Conservation (phyloP, 1,140 invertebrate species). For the Philopotamus ludificatus region DNA sequence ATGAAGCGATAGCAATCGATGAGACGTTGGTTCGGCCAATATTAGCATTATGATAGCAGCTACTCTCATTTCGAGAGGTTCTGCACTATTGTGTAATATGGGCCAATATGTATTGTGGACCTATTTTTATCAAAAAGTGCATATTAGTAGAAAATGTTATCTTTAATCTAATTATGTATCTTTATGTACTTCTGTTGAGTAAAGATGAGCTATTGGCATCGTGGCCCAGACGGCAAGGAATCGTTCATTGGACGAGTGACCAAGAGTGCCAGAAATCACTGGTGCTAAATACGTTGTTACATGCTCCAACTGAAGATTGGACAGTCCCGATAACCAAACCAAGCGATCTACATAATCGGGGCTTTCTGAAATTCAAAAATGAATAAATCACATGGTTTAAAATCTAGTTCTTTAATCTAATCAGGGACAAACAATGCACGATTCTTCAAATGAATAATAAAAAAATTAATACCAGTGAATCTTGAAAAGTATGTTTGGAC, state of each 20-base stretch:
- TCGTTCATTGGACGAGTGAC: conserved; percentile 56
- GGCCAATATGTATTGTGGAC: conserved; percentile 66
- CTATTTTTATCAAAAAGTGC: conserved; percentile 46
- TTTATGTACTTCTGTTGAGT: conserved; percentile 56
- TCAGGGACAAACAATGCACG: too few species aligned
- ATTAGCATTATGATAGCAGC: conserved; percentile 64
- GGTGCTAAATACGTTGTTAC: conserved; percentile 63
- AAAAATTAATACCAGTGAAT: conserved; percentile 53
- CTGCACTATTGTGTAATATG: conserved; percentile 65
- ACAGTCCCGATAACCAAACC: conserved; percentile 68
- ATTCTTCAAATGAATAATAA: not conserved
- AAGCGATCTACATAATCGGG: conserved; percentile 65
- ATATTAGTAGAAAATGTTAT: conserved; percentile 10
- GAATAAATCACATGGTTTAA: not conserved
- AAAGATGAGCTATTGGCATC: conserved; percentile 54
- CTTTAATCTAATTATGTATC: conserved; percentile 7
- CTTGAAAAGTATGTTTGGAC: conserved; percentile 67
- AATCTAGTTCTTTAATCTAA: too few species aligned
- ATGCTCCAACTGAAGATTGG: conserved; percentile 59
- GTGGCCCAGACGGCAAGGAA: conserved; percentile 65
- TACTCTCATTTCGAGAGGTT: conserved; percentile 66
- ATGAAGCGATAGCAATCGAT: conserved; percentile 65
- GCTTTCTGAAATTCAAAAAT: conserved; percentile 54
- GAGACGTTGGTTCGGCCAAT: conserved; percentile 60
- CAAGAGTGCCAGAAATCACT: conserved; percentile 53